Evolutionary conservation across 2,113 vertebrate genomes (phyloP).

Genomic region (Pipa parva): DNA sequence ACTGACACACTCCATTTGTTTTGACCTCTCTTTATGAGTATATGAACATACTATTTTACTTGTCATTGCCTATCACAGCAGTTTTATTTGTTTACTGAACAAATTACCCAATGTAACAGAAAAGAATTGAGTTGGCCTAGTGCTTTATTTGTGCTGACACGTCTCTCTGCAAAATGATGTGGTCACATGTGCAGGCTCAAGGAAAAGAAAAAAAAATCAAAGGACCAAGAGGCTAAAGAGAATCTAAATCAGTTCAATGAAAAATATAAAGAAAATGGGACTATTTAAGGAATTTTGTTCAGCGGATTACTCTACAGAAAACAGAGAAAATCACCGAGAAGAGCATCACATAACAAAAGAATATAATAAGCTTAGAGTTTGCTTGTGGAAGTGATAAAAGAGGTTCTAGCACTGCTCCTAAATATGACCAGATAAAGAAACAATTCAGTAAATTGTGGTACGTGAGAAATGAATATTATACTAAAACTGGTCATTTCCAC

Average conservation of each 20-base stretch:
- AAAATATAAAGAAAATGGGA: conserved; percentile 1
- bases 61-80: conserved; percentile 18
- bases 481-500: no score
- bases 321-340: no score
- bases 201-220: conserved; percentile 16
- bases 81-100: conserved; percentile 29
- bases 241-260: conserved; percentile 6
- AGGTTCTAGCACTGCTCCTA: no score
- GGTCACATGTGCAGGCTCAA: conserved; percentile 40
- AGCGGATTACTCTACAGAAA: no score
- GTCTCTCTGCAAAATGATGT: conserved; percentile 42
- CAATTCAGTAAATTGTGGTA: no score
- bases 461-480: no score
- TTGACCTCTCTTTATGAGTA: conserved; percentile 15
- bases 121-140: conserved; percentile 27
- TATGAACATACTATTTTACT: conserved; percentile 13
- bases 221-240: conserved; percentile 30
- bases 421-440: no score
- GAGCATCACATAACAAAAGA: no score
- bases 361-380: no score
- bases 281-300: conserved; percentile 1
- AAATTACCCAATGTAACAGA: conserved; percentile 11
- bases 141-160: conserved; percentile 37
- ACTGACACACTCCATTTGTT: no score
- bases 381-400: no score